Percentiles rank a stretch among this genome's conserved stretches.
phyloP scores from a whole-genome alignment of 2,888 invertebrate genomes.

The Spilosoma lubricipeda region DNA sequence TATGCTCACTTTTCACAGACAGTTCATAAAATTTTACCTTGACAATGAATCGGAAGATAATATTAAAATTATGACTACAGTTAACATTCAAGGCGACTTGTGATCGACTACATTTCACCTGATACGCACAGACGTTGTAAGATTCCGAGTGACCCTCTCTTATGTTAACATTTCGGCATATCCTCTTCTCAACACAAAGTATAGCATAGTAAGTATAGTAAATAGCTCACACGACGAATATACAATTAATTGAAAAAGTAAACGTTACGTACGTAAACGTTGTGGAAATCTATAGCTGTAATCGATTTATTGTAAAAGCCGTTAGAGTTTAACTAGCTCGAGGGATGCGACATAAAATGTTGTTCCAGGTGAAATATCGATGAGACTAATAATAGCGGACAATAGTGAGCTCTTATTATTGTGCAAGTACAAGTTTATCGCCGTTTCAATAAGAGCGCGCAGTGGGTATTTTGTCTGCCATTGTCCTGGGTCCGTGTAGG shows the following conservation, averaged over 20 bases:
- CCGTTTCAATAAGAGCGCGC: too few species aligned
- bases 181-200: too few species aligned
- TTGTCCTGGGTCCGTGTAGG: too few species aligned
- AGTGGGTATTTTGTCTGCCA: too few species aligned
- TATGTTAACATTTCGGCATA: not conserved
- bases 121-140: not conserved
- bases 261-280: too few species aligned
- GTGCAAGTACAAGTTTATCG: too few species aligned
- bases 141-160: not conserved
- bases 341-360: not conserved
- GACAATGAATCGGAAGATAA: not conserved
- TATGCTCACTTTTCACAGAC: not conserved
- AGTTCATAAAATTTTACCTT: not conserved
- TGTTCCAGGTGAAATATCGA: not conserved
- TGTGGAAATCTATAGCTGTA: not conserved
- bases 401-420: too few species aligned
- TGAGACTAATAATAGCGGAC: too few species aligned
- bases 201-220: not conserved
- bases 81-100: not conserved
- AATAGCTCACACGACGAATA: not conserved
- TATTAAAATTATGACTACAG: slow-evolving; percentile 1
- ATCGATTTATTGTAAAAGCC: not conserved
- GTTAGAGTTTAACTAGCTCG: not conserved
- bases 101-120: not conserved
- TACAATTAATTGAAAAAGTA: not conserved